phyloP scores from a whole-genome alignment of 1,140 invertebrate species.

The Onthophagus taurus region DNA sequence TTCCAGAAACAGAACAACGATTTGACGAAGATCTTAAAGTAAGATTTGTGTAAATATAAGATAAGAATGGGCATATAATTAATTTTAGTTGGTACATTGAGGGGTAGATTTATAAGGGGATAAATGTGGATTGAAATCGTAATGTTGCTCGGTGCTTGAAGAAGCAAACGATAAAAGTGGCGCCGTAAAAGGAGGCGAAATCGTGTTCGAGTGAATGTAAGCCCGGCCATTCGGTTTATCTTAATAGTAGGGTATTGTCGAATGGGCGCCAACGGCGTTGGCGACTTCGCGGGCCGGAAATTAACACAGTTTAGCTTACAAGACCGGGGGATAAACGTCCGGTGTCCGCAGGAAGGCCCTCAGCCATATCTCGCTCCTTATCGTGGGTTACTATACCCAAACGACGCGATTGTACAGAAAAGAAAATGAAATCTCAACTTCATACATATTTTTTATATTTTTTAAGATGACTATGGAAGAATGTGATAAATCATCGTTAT shows the following conservation, averaged over 20 bases:
- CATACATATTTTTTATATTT: conserved; percentile 12
- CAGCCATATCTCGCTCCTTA: conserved; percentile 2
- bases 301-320: conserved; percentile 15
- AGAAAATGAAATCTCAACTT: too few relatives aligned
- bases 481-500: conserved; percentile 41
- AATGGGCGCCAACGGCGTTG: conserved; percentile 10
- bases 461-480: conserved; percentile 37
- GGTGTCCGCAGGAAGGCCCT: conserved; percentile 1
- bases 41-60: too few relatives aligned
- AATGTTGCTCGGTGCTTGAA: too few relatives aligned
- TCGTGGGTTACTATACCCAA: conserved; percentile 8
- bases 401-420: too few relatives aligned
- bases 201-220: conserved; percentile 11
- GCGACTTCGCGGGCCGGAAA: conserved; percentile 12
- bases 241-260: conserved; percentile 16
- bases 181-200: conserved; percentile 6
- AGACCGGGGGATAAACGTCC: conserved; percentile 2
- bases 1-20: conserved; percentile 40
- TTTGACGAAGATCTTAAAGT: conserved; percentile 24
- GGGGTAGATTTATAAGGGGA: too few relatives aligned
- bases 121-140: too few relatives aligned
- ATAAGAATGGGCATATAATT: too few relatives aligned
- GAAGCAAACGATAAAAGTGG: conserved; percentile 5
- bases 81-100: too few relatives aligned
- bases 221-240: conserved; percentile 15